phyloP scores from a whole-genome alignment of 2,797 vertebrate species.

The Coregonus sp. region DNA sequence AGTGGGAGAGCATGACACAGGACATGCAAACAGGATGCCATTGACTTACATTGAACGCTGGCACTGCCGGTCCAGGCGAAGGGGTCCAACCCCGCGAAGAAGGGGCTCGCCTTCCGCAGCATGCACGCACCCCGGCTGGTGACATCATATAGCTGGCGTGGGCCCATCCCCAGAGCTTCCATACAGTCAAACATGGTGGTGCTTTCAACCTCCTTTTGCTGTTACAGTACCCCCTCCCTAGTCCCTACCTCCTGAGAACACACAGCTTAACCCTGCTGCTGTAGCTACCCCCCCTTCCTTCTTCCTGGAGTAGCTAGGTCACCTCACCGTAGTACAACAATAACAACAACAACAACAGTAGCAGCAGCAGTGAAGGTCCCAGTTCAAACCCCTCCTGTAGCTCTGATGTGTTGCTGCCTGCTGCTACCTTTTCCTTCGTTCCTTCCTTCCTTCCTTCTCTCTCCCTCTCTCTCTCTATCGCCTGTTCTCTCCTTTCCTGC shows the following conservation, averaged over 20 bases:
- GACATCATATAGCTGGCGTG: constrained; percentile 90
- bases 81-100: constrained; percentile 86
- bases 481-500: constrained; percentile 49
- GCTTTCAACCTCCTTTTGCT: no score
- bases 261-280: constrained; percentile 32
- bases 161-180: constrained; percentile 88
- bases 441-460: not conserved
- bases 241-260: constrained; percentile 40
- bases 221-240: constrained; percentile 16
- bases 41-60: constrained; percentile 90
- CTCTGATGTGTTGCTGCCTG: constrained; percentile 26
- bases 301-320: constrained; percentile 40
- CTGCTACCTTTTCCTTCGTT: constrained; percentile 35
- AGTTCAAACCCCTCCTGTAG: constrained; percentile 21
- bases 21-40: constrained; percentile 57
- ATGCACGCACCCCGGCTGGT: constrained; percentile 87
- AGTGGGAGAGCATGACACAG: constrained; percentile 13
- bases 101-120: constrained; percentile 87
- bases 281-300: constrained; percentile 24
- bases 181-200: constrained; percentile 89
- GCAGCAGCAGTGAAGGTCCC: no score
- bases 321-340: constrained; percentile 51
- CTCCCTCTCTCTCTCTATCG: constrained; percentile 24
- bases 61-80: constrained; percentile 87
- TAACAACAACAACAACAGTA: constrained; percentile 16